phyloP scores from a whole-genome alignment of 2,113 vertebrate genomes.

The Rhipidura dahli region DNA sequence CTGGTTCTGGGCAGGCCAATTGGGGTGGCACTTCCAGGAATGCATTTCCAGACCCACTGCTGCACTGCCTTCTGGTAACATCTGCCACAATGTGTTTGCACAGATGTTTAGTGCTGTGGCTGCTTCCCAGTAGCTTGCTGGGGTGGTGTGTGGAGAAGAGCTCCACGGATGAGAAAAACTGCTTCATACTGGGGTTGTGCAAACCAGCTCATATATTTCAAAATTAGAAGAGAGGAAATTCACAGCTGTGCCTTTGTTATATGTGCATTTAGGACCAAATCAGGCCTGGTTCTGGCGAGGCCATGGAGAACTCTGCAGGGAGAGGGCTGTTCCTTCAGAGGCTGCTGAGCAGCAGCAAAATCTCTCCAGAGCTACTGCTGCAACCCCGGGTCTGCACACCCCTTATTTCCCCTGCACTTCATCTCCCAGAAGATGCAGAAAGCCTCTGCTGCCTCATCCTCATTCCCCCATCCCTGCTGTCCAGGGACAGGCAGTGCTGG shows the following conservation, averaged over 20 bases:
- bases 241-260: constrained; percentile 16
- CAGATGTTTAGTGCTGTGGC: constrained; percentile 2
- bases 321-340: neutral
- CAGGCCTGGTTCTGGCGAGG: constrained; percentile 1
- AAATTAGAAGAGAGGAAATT: constrained; percentile 6
- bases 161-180: neutral
- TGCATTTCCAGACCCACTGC: neutral
- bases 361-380: neutral
- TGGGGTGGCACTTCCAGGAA: constrained; percentile 7
- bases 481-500: neutral
- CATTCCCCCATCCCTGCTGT: neutral
- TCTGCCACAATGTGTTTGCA: neutral
- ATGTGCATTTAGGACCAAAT: neutral
- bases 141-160: neutral
- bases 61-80: neutral
- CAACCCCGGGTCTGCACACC: neutral
- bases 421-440: neutral
- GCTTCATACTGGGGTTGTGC: neutral
- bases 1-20: neutral
- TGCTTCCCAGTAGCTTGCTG: neutral
- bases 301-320: neutral
- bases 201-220: constrained; percentile 1
- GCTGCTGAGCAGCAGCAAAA: neutral
- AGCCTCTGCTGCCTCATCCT: neutral
- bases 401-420: neutral